Evolutionary conservation across 2,113 vertebrate genomes (phyloP).

Genomic region (Lagopus muta): DNA sequence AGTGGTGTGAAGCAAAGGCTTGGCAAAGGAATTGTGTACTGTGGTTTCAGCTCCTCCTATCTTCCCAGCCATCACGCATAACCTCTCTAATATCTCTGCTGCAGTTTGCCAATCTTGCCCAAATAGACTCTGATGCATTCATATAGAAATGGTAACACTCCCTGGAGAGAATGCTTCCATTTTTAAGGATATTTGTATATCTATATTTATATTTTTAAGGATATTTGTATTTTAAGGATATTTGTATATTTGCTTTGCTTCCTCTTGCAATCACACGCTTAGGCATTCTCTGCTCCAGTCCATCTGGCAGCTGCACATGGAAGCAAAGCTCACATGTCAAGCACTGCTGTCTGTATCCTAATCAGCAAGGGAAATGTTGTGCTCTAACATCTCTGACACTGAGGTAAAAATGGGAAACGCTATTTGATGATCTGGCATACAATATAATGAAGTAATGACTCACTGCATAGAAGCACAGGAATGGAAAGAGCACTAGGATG

Average conservation of each 20-base stretch:
- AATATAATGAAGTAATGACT: not conserved
- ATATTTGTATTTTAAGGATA: too few species aligned
- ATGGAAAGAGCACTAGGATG: not conserved
- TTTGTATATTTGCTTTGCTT: not conserved
- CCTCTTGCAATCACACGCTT: not conserved
- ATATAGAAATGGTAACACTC: not conserved
- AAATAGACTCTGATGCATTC: not conserved
- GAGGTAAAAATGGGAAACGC: not conserved
- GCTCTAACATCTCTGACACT: not conserved
- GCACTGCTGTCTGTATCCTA: not conserved
- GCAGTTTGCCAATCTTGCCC: not conserved
- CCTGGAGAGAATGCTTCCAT: not conserved
- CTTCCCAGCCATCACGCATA: not conserved
- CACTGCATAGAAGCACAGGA: fast-evolving
- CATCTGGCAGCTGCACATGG: slow-evolving; percentile 21
- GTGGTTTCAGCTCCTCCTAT: not conserved
- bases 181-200: not conserved
- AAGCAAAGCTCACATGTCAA: not conserved
- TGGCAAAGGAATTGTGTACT: not conserved
- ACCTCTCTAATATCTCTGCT: not conserved
- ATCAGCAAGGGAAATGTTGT: slow-evolving; percentile 1
- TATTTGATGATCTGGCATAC: not conserved
- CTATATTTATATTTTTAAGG: too few species aligned
- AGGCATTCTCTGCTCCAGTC: not conserved
- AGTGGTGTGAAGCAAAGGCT: not conserved